Conservation (phyloP, 2,113 vertebrate species). For the Turdus rufiventris region DNA sequence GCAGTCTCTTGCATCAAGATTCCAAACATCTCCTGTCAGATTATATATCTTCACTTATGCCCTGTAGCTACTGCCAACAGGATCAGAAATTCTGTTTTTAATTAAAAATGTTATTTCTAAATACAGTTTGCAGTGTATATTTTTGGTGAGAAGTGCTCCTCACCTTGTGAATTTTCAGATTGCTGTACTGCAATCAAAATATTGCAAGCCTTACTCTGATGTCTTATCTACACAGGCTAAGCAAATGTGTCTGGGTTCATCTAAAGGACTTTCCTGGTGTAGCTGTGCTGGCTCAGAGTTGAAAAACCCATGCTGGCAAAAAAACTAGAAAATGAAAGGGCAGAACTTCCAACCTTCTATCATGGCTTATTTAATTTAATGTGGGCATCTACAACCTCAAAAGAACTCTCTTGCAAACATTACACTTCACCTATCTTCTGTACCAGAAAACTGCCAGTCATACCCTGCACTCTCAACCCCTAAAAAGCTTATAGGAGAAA, state of each 20-base stretch:
- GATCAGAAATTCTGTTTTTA: conserved; percentile 65
- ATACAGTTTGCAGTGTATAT: conserved; percentile 50
- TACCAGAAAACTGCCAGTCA: neutral
- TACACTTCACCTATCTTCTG: neutral
- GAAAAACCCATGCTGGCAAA: neutral
- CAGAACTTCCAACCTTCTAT: neutral
- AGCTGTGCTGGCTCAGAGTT: neutral
- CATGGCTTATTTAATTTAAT: neutral
- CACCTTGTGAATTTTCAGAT: conserved; percentile 57
- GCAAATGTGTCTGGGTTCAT: neutral
- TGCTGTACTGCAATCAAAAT: conserved; percentile 1
- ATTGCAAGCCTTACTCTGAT: neutral
- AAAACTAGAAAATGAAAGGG: neutral
- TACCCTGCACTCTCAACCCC: rapidly evolving
- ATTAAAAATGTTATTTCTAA: conserved; percentile 67
- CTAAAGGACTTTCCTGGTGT: neutral
- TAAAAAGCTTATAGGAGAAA: neutral
- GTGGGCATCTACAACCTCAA: neutral
- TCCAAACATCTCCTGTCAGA: conserved; percentile 56
- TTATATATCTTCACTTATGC: conserved; percentile 55
- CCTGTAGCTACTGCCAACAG: conserved; percentile 65
- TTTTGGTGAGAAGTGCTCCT: conserved; percentile 48
- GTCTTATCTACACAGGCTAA: neutral
- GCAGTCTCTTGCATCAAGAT: conserved; percentile 57
- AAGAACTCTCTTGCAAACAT: neutral